These are phyloP conservation scores for Icerya purchasi DNA, from an alignment of 2,888 invertebrate species.

Conservation along the genomic window DNA sequence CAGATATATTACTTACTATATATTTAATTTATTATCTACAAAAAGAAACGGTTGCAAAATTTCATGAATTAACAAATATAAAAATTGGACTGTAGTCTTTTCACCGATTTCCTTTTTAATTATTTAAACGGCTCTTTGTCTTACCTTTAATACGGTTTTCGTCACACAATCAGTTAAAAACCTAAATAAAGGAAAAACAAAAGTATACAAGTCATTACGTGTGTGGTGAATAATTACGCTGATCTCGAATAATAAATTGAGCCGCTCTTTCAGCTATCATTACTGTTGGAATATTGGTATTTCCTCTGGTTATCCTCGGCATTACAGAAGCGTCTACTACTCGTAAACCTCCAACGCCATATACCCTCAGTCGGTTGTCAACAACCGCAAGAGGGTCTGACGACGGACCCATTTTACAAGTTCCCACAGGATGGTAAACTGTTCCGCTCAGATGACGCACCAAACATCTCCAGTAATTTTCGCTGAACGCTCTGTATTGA, in stretches of 20 bases:
- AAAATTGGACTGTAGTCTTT: too few species aligned
- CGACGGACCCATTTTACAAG: slow-evolving; percentile 14
- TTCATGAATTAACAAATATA: too few species aligned
- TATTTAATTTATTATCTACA: too few species aligned
- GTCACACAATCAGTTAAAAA: too few species aligned
- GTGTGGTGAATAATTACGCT: too few species aligned
- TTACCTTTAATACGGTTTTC: too few species aligned
- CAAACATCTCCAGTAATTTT: slow-evolving; percentile 9
- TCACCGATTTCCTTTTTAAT: too few species aligned
- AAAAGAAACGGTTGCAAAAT: too few species aligned
- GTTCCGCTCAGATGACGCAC: slow-evolving; percentile 7
- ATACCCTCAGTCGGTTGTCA: slow-evolving; percentile 4
- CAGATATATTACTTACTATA: too few species aligned
- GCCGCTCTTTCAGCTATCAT: slow-evolving; percentile 14
- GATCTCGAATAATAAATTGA: slow-evolving; percentile 9
- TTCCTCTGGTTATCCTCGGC: slow-evolving; percentile 8
- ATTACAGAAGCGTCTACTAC: slow-evolving; percentile 13
- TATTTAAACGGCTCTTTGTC: too few species aligned
- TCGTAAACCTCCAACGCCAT: slow-evolving; percentile 7
- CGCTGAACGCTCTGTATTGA: slow-evolving; percentile 3
- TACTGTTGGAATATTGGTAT: slow-evolving; percentile 11
- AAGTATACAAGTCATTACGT: too few species aligned
- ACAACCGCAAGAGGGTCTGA: slow-evolving; percentile 10
- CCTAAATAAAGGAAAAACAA: too few species aligned
- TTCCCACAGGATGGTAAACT: slow-evolving; percentile 14